phyloP scores from a whole-genome alignment of 2,888 invertebrate species.

The Pristionchus japonicus region DNA sequence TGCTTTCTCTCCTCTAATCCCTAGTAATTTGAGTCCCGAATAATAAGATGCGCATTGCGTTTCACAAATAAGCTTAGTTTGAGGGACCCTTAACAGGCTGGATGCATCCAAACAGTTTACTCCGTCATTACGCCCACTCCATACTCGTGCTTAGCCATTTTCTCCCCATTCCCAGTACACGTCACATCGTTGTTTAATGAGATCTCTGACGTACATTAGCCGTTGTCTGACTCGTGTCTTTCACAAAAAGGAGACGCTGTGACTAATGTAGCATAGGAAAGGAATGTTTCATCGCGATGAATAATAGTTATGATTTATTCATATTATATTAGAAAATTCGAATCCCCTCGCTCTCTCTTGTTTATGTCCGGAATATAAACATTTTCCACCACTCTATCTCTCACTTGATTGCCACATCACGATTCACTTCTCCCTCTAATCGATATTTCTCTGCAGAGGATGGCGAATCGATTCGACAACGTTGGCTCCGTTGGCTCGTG shows the following conservation, averaged over 20 bases:
- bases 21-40: not conserved
- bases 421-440: not conserved
- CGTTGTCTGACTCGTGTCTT: not conserved
- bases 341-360: not conserved
- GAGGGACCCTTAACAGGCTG: not conserved
- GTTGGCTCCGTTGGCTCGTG: constrained; percentile 12
- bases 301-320: no score
- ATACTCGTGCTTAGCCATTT: not conserved
- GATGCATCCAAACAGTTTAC: not conserved
- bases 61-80: not conserved
- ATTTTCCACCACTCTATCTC: not conserved
- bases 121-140: not conserved
- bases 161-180: not conserved
- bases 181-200: not conserved
- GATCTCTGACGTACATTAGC: not conserved
- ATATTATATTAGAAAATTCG: not conserved
- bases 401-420: not conserved
- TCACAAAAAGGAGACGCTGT: not conserved
- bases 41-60: not conserved
- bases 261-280: no score
- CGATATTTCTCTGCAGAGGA: constrained; percentile 5
- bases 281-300: no score
- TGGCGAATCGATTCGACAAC: constrained; percentile 28
- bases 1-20: not conserved
- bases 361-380: not conserved